Base-by-base conservation (phyloP, 2,888 invertebrate genomes). In the Diabrotica balteata region DNA sequence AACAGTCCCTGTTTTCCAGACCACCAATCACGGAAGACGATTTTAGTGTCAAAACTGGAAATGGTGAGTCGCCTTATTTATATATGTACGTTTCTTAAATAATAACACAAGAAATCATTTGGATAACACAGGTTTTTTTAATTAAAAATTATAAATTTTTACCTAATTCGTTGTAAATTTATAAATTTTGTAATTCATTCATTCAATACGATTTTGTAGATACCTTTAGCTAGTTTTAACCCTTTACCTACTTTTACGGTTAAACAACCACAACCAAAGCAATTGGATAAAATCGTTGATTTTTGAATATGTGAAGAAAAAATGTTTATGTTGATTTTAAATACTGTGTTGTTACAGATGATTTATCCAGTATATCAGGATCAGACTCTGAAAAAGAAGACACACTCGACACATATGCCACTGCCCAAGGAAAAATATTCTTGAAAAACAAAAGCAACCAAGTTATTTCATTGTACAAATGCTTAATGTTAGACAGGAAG, bases 391-490 rank as follows among this genome's bases (percentile, higher is more conserved):
- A 87, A 9, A 86, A 86, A 17, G 85, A 86, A 67, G 80, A 81
- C 64, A 81, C 80, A 8, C 73, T 81, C 4, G 82, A 80, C 50
- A 80, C 77, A 17, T 77, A 76, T 60, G 81, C 73, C 49, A 78
- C 76, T 8, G 76, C 79, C n/a, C 90, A 91, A 78, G 90, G 93
- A 22, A 92, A 92, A 81, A 88, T 93, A 0, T 93, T 91, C 81
- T 90, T 93, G 76, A 89, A 89, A 73, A 93, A 91, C 78, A 82
- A 85, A 0, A 83, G 85, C 4, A 91, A 90, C 0, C 87, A 90
- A 75, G 89, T 93, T 67, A 88, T 94, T 77, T 92, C 93, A 55
- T 83, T 94, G 55, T 92, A 93, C 79, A 86, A 91, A 76, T 91
- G 92, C 78, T 84, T 94, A 63, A 80, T 94, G 59, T 90, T 90